Conservation (phyloP, 2,888 invertebrate species). For the Drosophila subsilvestris region DNA sequence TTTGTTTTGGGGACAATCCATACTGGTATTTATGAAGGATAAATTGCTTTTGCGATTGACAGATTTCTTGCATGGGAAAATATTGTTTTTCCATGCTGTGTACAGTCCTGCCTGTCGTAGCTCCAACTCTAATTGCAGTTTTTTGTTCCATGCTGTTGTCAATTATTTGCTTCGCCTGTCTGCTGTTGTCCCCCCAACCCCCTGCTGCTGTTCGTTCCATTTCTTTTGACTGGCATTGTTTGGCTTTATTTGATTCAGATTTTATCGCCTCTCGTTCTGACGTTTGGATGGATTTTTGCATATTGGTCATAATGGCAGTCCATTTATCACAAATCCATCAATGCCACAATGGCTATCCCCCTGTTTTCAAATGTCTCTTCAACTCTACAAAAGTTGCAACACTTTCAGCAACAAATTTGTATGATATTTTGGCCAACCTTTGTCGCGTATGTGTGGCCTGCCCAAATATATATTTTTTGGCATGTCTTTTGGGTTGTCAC, state of each 20-base stretch:
- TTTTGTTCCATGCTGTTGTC: slow-evolving; percentile 58
- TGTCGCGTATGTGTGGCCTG: neutral
- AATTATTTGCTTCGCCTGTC: slow-evolving; percentile 46
- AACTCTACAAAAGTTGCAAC: neutral
- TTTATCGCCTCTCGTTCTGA: slow-evolving; percentile 47
- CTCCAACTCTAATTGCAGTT: slow-evolving; percentile 56
- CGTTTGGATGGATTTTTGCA: slow-evolving; percentile 49
- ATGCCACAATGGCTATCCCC: slow-evolving; percentile 47
- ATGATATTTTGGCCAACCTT: neutral
- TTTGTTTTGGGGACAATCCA: neutral
- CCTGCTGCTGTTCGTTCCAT: neutral
- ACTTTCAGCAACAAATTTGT: neutral
- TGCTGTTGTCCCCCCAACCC: neutral
- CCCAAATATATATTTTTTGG: slow-evolving; percentile 21
- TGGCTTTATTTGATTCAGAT: slow-evolving; percentile 60
- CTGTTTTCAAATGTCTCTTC: slow-evolving; percentile 5
- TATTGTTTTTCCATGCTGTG: slow-evolving; percentile 6
- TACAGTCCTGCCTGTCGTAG: neutral
- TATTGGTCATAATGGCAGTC: slow-evolving; percentile 54
- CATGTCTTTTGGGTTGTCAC: slow-evolving; percentile 51
- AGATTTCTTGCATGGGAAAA: neutral
- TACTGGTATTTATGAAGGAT: no score
- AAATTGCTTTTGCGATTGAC: neutral
- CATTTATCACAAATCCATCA: slow-evolving; percentile 71
- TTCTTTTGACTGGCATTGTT: slow-evolving; percentile 55